phyloP scores from a whole-genome alignment of 2,888 invertebrate species.

The Drosophila bunnanda region DNA sequence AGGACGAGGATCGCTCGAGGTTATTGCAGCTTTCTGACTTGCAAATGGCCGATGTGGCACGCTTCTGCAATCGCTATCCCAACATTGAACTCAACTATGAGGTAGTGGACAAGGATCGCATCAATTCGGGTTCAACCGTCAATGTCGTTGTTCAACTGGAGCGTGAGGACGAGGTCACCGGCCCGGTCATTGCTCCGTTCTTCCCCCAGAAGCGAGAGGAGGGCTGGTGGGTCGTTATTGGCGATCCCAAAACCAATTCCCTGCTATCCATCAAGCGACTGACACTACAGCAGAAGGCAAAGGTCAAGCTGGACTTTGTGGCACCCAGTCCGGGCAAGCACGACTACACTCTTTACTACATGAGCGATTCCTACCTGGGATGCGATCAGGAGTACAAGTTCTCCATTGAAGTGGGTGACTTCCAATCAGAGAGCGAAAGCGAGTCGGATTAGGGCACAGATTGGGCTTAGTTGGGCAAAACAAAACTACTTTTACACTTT shows the following conservation, averaged over 20 bases:
- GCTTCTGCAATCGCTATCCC: slow-evolving; percentile 99
- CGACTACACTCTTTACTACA: slow-evolving; percentile 97
- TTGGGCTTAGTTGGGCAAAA: background rate
- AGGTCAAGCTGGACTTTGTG: slow-evolving; percentile 91
- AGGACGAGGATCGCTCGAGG: slow-evolving; percentile 93
- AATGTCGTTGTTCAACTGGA: slow-evolving; percentile 96
- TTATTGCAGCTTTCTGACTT: slow-evolving; percentile 91
- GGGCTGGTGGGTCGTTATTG: slow-evolving; percentile 99
- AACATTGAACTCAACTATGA: slow-evolving; percentile 98
- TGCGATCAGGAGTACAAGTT: slow-evolving; percentile 99
- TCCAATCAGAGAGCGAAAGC: slow-evolving; percentile 87
- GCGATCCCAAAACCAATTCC: slow-evolving; percentile 97
- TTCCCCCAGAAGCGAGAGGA: slow-evolving; percentile 97
- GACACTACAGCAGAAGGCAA: slow-evolving; percentile 96
- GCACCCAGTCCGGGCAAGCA: slow-evolving; percentile 95
- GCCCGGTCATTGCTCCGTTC: slow-evolving; percentile 98
- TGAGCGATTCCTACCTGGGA: slow-evolving; percentile 99
- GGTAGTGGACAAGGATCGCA: slow-evolving; percentile 91
- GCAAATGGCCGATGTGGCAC: slow-evolving; percentile 98
- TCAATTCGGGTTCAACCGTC: slow-evolving; percentile 93
- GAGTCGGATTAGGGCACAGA: slow-evolving; percentile 86
- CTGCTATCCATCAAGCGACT: slow-evolving; percentile 98
- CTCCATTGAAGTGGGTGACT: slow-evolving; percentile 91
- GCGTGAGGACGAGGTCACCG: slow-evolving; percentile 97
- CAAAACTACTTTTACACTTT: slow-evolving; percentile 12